A percentile compares a stretch with the other conserved stretches of the same genome.
Conservation (phyloP, 2,113 vertebrate genomes). For the Podarcis raffonei region DNA sequence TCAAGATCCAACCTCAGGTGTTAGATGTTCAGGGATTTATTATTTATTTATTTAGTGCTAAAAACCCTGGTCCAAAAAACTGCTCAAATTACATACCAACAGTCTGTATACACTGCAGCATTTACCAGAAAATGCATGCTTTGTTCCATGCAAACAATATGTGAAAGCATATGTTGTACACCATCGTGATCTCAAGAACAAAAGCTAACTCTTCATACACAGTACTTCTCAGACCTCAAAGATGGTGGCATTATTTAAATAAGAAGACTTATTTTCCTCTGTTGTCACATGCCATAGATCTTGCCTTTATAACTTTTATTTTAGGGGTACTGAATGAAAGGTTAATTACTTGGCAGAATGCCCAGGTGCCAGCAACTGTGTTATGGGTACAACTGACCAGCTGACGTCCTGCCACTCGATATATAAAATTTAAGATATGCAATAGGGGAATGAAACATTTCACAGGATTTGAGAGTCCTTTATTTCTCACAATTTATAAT, state of each 20-base stretch:
- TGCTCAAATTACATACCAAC: too few species aligned
- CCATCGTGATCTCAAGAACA: too few species aligned
- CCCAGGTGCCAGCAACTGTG: not conserved
- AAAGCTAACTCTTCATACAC: too few species aligned
- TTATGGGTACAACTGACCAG: conserved; percentile 8
- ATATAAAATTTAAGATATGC: conserved; percentile 10
- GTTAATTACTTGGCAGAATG: conserved; percentile 6
- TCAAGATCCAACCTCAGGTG: not conserved
- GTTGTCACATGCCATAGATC: not conserved
- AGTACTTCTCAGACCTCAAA: not conserved
- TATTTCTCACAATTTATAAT: conserved; percentile 17
- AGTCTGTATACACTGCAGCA: too few species aligned
- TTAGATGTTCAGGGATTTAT: not conserved
- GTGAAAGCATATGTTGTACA: too few species aligned
- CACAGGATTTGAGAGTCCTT: not conserved
- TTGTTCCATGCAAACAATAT: not conserved
- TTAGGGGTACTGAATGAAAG: not conserved
- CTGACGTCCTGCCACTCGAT: not conserved
- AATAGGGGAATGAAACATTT: not conserved
- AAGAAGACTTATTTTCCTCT: not conserved
- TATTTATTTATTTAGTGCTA: too few species aligned
- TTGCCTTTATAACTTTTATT: not conserved
- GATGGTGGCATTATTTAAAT: not conserved
- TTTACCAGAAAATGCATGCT: too few species aligned
- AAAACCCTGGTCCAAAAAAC: too few species aligned